phyloP scores from a whole-genome alignment of 1,140 invertebrate species.

The Drosophila mojavensis region DNA sequence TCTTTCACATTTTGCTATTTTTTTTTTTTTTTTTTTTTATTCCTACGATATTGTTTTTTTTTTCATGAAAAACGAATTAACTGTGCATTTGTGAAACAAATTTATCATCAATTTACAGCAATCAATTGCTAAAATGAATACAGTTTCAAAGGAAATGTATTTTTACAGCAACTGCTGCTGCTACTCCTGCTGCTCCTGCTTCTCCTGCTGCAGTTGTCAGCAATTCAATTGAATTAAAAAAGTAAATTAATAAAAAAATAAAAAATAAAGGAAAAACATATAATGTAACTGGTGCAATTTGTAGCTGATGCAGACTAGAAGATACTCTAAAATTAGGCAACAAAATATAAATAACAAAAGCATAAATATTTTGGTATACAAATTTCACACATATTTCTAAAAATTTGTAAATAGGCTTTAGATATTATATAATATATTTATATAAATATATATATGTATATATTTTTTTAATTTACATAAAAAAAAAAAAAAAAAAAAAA shows the following conservation, averaged over 20 bases:
- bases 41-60: constrained; percentile 51
- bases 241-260: constrained; percentile 6
- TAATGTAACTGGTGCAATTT: constrained; percentile 22
- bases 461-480: too few relatives aligned
- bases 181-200: neutral
- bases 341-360: too few relatives aligned
- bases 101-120: constrained; percentile 64
- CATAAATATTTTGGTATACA: too few relatives aligned
- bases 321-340: neutral
- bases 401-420: too few relatives aligned
- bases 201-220: constrained; percentile 22
- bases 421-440: too few relatives aligned
- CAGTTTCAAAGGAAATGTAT: constrained; percentile 47
- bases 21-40: neutral
- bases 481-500: too few relatives aligned
- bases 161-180: constrained; percentile 9
- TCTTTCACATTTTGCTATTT: neutral
- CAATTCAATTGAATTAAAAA: constrained; percentile 60
- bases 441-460: too few relatives aligned
- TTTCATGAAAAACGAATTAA: constrained; percentile 59
- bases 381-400: too few relatives aligned
- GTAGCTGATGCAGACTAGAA: neutral
- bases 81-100: constrained; percentile 44
- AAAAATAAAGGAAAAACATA: constrained; percentile 8
- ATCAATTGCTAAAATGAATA: constrained; percentile 51